Percentiles rank a stretch among this genome's conserved stretches.
phyloP scores from a whole-genome alignment of 2,797 vertebrate species.

The Erethizon dorsatum region DNA sequence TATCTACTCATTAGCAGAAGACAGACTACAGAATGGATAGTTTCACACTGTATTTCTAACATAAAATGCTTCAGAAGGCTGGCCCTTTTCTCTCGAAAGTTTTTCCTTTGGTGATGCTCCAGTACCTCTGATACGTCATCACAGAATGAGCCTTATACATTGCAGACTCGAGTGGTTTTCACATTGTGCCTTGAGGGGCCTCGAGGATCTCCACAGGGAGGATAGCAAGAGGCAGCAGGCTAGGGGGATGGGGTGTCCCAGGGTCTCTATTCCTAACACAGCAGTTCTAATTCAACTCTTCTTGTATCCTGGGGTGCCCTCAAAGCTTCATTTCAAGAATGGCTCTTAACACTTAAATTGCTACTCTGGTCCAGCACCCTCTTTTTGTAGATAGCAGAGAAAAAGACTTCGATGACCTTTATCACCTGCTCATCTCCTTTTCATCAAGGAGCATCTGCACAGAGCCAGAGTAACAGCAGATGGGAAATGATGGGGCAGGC shows the following conservation, averaged over 20 bases:
- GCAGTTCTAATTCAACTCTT: conserved; percentile 43
- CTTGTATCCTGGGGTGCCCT: background rate
- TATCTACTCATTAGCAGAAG: background rate
- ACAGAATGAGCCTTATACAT: conserved; percentile 28
- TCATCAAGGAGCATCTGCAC: conserved; percentile 30
- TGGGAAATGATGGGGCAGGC: background rate
- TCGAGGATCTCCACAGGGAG: background rate
- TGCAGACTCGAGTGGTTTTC: conserved; percentile 26
- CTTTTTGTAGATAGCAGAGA: conserved; percentile 28
- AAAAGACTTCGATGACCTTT: conserved; percentile 18
- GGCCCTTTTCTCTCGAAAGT: conserved; percentile 9
- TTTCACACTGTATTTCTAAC: background rate
- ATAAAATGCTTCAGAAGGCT: conserved; percentile 11
- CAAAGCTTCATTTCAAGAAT: conserved; percentile 57
- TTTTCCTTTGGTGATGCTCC: background rate
- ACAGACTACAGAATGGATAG: background rate
- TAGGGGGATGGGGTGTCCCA: background rate
- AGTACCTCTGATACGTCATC: background rate
- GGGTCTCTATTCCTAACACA: background rate
- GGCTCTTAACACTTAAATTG: background rate
- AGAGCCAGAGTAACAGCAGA: conserved; percentile 9
- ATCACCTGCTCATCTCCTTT: conserved; percentile 49
- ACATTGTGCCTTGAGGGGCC: conserved; percentile 14
- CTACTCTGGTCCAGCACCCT: background rate
- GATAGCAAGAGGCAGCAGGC: background rate